Evolutionary conservation across 2,113 vertebrate genomes (phyloP).

Genomic region (Corythornis vintsioides): DNA sequence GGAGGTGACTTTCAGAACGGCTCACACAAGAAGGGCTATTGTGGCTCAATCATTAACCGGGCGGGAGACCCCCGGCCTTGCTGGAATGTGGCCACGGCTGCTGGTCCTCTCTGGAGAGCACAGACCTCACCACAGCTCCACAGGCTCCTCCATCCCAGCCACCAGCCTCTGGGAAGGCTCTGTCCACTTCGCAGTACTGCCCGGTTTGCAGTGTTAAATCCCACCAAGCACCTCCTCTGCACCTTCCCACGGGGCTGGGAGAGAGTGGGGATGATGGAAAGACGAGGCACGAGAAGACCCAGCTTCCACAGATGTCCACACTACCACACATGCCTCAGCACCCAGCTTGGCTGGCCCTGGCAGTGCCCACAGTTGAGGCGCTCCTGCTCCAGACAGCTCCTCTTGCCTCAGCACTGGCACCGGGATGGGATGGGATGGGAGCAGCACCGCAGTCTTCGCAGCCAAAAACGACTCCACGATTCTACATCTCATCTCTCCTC

Average conservation of each 20-base stretch:
- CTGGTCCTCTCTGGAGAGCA: not conserved
- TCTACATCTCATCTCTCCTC: not conserved
- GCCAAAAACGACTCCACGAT: not conserved
- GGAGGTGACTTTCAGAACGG: constrained; percentile 23
- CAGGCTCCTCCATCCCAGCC: not conserved
- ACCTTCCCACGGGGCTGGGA: not conserved
- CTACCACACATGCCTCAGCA: not conserved
- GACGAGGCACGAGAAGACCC: not conserved
- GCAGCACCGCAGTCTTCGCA: not conserved
- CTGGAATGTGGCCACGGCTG: constrained; percentile 18
- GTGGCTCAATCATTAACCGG: constrained; percentile 72
- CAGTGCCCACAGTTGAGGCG: not conserved
- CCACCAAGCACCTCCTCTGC: accelerated
- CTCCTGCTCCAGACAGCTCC: not conserved
- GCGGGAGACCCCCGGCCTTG: constrained; percentile 21
- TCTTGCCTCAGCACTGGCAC: accelerated
- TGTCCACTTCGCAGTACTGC: accelerated
- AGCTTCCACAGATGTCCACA: accelerated
- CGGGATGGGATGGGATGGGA: accelerated
- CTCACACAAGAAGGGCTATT: constrained; percentile 7
- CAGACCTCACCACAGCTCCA: not conserved
- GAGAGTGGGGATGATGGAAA: accelerated
- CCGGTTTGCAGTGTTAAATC: accelerated
- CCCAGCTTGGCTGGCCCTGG: not conserved
- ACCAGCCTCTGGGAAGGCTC: not conserved